Evolutionary conservation across 2,113 vertebrate species (phyloP), one percentile per base, ranked within the genome.

Genomic region (Ophiodon elongatus): DNA sequence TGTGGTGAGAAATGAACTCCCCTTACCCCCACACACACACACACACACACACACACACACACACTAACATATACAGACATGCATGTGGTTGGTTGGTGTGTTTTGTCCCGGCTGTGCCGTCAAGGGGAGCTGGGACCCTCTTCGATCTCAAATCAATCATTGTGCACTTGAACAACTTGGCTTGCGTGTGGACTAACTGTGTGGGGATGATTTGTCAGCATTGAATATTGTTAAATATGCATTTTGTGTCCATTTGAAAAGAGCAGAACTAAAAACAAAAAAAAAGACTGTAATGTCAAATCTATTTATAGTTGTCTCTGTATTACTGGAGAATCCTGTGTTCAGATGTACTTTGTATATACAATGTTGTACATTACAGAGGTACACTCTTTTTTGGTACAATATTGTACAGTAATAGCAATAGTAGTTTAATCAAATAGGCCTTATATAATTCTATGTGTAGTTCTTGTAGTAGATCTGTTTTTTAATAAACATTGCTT

Each of bases 311-410:
- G 94, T 95, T 93, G 95, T 95, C 92, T 93, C 95, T 95, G 95
- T 97, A 96, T 96, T 95, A 93, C 92, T 94, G 95, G 92, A 95
- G 86, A 95, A 95, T 96, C 95, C 94, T 95, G 96, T 97, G 97
- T 96, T 96, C 95, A 96, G 89, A 96, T 96, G 95, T 96, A 96
- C 96, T 97, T 96, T 97, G 97, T 97, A 97, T 96, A 97, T 97
- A 97, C 94, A 96, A 96, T 93, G 95, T 95, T 97, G 97, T 97
- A 97, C 96, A 96, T 97, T 96, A 95, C 96, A 96, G 96, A 97
- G 96, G 96, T 97, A 96, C 97, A 96, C 90, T 95, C 94, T 91
- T 96, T 93, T 93, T 94, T 96, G 96, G 96, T 97, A 97, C 96
- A 96, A 95, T 96, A 96, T 96, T 97, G 96, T 97, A 97, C 97